Conservation (phyloP, 2,113 vertebrate genomes). For the Poicephalus meyeri region DNA sequence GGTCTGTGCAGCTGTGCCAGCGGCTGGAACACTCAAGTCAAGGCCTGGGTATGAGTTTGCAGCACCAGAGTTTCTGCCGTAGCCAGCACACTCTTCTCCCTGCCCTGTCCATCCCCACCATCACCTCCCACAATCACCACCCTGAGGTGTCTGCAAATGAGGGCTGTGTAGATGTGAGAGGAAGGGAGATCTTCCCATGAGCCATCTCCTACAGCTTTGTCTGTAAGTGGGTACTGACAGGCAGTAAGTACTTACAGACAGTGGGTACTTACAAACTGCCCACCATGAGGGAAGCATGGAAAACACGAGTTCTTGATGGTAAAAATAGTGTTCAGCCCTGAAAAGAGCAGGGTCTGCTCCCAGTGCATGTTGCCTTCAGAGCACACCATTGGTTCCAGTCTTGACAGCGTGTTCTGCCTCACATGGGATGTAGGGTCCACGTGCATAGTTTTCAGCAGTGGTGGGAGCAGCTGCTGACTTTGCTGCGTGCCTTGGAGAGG, state of each 20-base stretch:
- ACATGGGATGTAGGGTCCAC: accelerated
- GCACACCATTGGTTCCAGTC: neutral
- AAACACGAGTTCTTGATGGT: neutral
- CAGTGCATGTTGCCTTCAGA: too few relatives aligned
- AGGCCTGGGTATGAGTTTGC: constrained; percentile 83
- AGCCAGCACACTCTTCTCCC: neutral
- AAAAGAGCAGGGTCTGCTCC: neutral
- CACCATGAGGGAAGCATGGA: neutral
- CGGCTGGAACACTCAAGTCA: constrained; percentile 58
- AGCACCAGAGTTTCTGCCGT: neutral
- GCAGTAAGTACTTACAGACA: accelerated
- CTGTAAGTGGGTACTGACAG: neutral
- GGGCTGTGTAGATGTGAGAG: neutral
- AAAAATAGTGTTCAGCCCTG: neutral
- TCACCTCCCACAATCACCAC: neutral
- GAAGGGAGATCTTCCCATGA: neutral
- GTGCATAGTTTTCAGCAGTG: neutral
- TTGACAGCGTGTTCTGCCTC: neutral
- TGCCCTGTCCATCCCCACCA: neutral
- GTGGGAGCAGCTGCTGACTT: neutral
- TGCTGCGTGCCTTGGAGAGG: neutral
- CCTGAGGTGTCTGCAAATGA: neutral
- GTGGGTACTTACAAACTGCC: neutral
- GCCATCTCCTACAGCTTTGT: neutral
- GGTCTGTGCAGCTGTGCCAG: constrained; percentile 19